Percentiles rank a stretch among this genome's conserved stretches.
Conservation (phyloP, 2,888 invertebrate species). For the Scaeva pyrastri region DNA sequence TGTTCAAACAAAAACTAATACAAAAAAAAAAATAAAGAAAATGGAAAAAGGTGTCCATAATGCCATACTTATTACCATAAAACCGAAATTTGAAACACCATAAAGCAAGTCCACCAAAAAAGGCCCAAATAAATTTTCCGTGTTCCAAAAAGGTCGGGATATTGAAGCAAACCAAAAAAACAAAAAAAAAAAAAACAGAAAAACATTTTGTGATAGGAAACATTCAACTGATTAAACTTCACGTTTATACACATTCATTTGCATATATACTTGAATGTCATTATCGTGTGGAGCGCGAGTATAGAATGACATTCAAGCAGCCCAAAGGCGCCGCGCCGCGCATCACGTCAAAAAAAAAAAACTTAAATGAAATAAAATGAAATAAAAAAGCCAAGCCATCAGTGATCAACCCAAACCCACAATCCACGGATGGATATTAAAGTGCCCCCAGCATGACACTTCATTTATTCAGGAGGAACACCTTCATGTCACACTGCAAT, state of each 20-base stretch:
- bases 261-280: conserved; percentile 62
- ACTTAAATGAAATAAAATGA: neutral
- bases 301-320: conserved; percentile 36
- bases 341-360: conserved; percentile 34
- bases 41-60: conserved; percentile 67
- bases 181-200: neutral
- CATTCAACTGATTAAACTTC: conserved; percentile 69
- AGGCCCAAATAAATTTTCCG: conserved; percentile 62
- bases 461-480: conserved; percentile 68
- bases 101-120: conserved; percentile 39
- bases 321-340: conserved; percentile 57
- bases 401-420: conserved; percentile 26
- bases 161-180: neutral
- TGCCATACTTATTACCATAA: conserved; percentile 68
- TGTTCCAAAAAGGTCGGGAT: conserved; percentile 26
- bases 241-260: conserved; percentile 66
- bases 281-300: conserved; percentile 15
- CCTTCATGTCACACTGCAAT: conserved; percentile 75
- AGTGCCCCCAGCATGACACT: conserved; percentile 67
- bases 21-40: conserved; percentile 31
- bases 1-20: too few species aligned
- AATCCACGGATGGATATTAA: conserved; percentile 40
- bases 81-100: conserved; percentile 68
- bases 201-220: conserved; percentile 47
- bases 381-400: neutral